Evolutionary conservation across 2,797 vertebrate species (phyloP).

Genomic region (Petrocephalus schoutedeni): DNA sequence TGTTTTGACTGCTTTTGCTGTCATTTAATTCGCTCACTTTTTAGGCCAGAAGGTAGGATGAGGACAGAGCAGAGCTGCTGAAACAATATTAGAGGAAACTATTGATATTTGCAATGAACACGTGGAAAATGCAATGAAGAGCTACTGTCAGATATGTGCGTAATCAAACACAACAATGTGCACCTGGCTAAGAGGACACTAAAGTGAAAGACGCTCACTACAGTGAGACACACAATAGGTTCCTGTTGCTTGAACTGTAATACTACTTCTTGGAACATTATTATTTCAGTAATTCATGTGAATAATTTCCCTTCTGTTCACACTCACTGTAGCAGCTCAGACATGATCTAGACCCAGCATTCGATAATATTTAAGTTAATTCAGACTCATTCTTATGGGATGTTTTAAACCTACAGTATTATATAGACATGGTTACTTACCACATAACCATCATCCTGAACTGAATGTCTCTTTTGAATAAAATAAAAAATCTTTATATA

Average conservation of each 20-base stretch:
- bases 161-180: background rate
- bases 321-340: background rate
- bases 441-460: background rate
- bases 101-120: background rate
- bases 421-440: background rate
- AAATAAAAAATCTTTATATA: background rate
- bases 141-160: background rate
- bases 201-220: background rate
- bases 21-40: background rate
- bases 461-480: background rate
- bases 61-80: background rate
- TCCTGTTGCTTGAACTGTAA: background rate
- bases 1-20: background rate
- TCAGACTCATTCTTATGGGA: background rate
- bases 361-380: background rate
- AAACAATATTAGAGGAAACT: background rate
- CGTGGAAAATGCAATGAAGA: background rate
- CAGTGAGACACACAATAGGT: background rate
- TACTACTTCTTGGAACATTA: background rate
- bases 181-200: background rate
- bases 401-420: background rate
- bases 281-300: background rate
- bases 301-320: background rate
- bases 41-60: background rate
- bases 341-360: background rate